Evolutionary conservation across 2,888 invertebrate genomes (phyloP), one percentile per base, ranked within the genome.

Genomic region (Zelleria hepariella): DNA sequence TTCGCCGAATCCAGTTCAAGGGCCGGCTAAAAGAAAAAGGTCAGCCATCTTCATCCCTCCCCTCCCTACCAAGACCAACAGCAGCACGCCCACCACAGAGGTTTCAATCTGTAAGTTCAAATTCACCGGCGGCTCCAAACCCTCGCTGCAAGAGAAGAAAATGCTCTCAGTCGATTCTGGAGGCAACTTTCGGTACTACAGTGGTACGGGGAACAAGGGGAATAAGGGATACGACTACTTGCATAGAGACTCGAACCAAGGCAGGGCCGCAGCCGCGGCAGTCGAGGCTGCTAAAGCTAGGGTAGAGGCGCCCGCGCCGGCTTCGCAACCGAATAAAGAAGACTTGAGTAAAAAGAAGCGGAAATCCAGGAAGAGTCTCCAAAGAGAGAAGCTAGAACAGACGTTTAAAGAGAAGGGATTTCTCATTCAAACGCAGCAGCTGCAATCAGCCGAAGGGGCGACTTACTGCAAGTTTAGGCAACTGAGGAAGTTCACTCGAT

Each of bases 401-500:
- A 96, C 96, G 0, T 97, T 97, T 74, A 95, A 96, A 70, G 97
- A 97, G 73, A 96, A 96, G 71, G 97, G 97, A 0, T 97, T 97
- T 75, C 86, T 97, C 56, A 97, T 97, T 60, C 97, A 97, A 75
- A 97, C 97, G 0, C 97, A 97, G 75, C 97, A 97, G 74, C 82
- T 97, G 58, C 96, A 97, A 73, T 96, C 96, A 0, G 96, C 97
- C 0, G 97, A 97, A 74, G 97, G 97, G 0, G 96, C 97, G 0
- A 97, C 97, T 0, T 97, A 97, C 72, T 97, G 97, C 79, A 97
- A 97, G 78, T 97, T 97, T 75, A 85, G 97, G 55, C 97, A 97
- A 74, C 84, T 97, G 25, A 90, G 96, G 64, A 97, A 97, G 77
- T 97, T 97, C 73, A 97, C 97, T 0, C 90, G 97, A 58, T 97